Base-by-base conservation (phyloP, 2,113 vertebrate species). In the Chaetops frenatus region DNA sequence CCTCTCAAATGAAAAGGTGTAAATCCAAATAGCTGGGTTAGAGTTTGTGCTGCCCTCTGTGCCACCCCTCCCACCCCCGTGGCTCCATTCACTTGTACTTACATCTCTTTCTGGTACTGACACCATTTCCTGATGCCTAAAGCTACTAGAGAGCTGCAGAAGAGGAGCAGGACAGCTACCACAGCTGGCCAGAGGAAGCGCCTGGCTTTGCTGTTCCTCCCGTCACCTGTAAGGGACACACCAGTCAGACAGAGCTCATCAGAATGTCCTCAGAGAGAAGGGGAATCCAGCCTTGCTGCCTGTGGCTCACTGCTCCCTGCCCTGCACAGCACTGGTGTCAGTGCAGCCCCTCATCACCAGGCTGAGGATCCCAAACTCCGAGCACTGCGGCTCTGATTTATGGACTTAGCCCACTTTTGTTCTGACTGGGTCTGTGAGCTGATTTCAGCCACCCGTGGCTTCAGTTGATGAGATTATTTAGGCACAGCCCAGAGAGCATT, bases 71-170 rank as follows among this genome's bases (percentile, higher is more conserved):
- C 64, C 6, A 1, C 18, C 33, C 27, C 40, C 25, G 25, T 3
- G 0, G 29, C 25, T 84, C 62, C 36, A 23, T 40, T 62, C 40
- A 21, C 4, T 18, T 3, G 56, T 94, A 97, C 98, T 98, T 88
- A 98, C 97, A 98, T 98, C 95, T 98, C 96, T 42, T 95, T 97
- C 83, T 97, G 97, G 71, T 97, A 97, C 11, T 96, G 97, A 51
- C 95, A 97, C 97, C 97, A 97, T 88, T 97, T 98, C 88, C 96
- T 97, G 81, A 98, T 64, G 70, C 92, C 97, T 57, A 97, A 45
- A 51, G 60, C 88, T 77, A 98, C 80, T 4, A 96, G 36, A 29
- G 66, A 6, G 4, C 72, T 22, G 64, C 96, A 97, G 90, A 88
- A 60, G 56, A 96, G 72, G 47, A 98, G 94, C 66, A 98, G 81